Evolutionary conservation across 2,888 invertebrate genomes (phyloP), one percentile per base, ranked within the genome.

Genomic region (Melieria omissa): DNA sequence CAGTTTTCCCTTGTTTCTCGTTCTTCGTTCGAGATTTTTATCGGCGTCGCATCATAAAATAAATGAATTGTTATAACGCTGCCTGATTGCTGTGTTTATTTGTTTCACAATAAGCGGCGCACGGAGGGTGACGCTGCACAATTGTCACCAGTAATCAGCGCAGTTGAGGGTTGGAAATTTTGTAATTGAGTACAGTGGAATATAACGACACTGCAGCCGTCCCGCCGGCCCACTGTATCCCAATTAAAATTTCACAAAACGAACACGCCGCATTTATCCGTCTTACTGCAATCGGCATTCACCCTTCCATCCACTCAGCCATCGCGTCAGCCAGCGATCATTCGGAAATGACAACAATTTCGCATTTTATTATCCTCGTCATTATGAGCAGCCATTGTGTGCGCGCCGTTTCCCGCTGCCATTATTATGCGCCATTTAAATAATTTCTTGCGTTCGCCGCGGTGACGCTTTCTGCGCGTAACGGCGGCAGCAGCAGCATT

Each of bases 341-440:
- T 63, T 62, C 69, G 69, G 64, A 58, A 75, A 78, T 78, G 78
- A 78, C 78, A 78, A 78, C 77, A 77, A 77, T 77, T 83, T 83
- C 81, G 76, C 82, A 79, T 81, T 83, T 84, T 83, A 83, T 83
- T 83, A 84, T 81, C 80, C 82, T 81, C 80, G 82, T 84, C 84
- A 85, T 85, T 85, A 84, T 83, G 81, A 81, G 78, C 80, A 79
- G 79, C 79, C 78, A 77, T 78, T 79, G 76, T 77, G 75, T 62
- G 62, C 63, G 70, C 45, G 65, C 71, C 73, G 78, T 76, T 77
- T 80, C 82, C 80, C 78, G 80, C 84, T 84, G 83, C 84, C 84
- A 85, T 84, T 85, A 85, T 84, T 85, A 84, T 84, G 80, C 83
- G 84, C 85, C 85, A 84, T 84, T 84, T 84, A 84, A 84, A 84